Evolutionary conservation across 2,113 vertebrate species (phyloP).

Genomic region (Corythornis cristatus): DNA sequence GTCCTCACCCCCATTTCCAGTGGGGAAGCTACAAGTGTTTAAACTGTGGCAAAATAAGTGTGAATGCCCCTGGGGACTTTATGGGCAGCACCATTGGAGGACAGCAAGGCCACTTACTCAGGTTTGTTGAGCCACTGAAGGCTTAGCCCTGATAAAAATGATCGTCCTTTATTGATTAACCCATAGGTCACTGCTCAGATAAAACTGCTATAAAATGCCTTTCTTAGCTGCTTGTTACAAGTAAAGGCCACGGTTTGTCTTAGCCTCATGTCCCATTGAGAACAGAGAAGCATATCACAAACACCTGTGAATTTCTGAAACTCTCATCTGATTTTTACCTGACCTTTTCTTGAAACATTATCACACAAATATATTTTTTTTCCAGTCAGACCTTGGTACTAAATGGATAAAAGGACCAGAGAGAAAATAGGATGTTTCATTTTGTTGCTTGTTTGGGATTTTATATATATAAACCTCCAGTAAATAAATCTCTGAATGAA

Average conservation of each 20-base stretch:
- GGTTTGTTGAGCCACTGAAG: not conserved
- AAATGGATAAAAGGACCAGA: not conserved
- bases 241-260: not conserved
- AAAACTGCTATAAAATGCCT: not conserved
- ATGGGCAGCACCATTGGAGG: not conserved
- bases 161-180: not conserved
- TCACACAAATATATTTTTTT: slow-evolving; percentile 5
- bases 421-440: not conserved
- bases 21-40: not conserved
- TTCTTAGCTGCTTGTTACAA: not conserved
- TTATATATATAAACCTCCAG: not conserved
- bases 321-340: slow-evolving; percentile 38
- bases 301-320: slow-evolving; percentile 2
- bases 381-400: not conserved
- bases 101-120: not conserved
- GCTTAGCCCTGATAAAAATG: not conserved
- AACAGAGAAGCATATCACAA: not conserved
- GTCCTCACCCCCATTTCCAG: not conserved
- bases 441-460: not conserved
- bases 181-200: not conserved
- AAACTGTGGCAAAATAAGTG: not conserved
- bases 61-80: not conserved
- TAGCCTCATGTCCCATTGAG: not conserved
- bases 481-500: slow-evolving; percentile 45
- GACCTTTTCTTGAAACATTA: slow-evolving; percentile 36